phyloP scores from a whole-genome alignment of 1,140 invertebrate genomes.

The Trachymyrmex septentrionalis region DNA sequence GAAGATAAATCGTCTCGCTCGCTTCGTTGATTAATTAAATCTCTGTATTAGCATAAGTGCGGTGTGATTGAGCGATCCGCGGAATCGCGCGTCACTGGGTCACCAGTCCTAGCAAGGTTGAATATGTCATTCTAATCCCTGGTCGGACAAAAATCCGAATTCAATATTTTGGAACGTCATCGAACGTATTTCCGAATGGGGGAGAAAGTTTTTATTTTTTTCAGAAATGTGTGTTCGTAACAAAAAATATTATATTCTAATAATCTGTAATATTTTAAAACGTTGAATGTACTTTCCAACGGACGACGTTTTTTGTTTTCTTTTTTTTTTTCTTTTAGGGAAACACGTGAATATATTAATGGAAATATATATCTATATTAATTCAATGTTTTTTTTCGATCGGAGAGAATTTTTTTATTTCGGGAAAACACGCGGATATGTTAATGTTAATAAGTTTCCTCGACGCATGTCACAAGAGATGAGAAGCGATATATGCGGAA shows the following conservation, averaged over 20 bases:
- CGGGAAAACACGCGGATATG: neutral
- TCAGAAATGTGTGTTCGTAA: no score
- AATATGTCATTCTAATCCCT: neutral
- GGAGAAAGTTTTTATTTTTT: no score
- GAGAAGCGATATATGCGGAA: neutral
- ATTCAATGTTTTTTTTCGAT: no score
- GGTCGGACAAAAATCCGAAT: neutral
- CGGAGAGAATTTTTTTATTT: neutral
- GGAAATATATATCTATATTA: no score
- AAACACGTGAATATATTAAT: no score
- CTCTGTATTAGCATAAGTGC: constrained; percentile 14
- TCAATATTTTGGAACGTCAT: neutral
- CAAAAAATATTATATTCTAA: no score
- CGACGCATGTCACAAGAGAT: neutral
- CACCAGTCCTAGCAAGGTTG: constrained; percentile 11
- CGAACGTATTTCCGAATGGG: neutral
- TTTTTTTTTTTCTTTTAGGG: no score
- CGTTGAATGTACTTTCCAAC: no score
- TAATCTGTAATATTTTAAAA: no score
- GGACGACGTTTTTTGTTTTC: no score
- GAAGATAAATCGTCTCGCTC: constrained; percentile 38
- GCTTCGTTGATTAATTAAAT: constrained; percentile 54
- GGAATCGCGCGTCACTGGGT: constrained; percentile 29
- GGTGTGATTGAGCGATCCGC: constrained; percentile 15
- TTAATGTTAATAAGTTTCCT: neutral